A percentile compares a stretch with the other conserved stretches of the same genome.
phyloP scores from a whole-genome alignment of 1,140 invertebrate species.

The Helicorthomorpha holstii region DNA sequence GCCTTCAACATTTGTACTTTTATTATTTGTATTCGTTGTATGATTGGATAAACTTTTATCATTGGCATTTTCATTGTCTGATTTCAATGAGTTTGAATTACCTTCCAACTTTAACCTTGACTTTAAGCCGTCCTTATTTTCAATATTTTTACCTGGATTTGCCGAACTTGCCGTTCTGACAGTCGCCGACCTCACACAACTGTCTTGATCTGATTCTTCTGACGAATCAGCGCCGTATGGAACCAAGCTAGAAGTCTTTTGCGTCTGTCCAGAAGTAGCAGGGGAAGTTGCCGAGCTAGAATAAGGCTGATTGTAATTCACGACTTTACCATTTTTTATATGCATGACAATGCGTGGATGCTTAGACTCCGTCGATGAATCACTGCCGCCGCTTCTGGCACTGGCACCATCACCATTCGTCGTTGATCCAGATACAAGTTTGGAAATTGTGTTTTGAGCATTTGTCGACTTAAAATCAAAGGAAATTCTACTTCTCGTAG shows the following conservation, averaged over 20 bases:
- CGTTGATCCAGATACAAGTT: neutral
- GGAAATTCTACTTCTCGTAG: neutral
- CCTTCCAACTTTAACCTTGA: too few relatives aligned
- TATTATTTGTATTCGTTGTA: too few relatives aligned
- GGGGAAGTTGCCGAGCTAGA: neutral
- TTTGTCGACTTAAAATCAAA: neutral
- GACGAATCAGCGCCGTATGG: slow-evolving; percentile 23
- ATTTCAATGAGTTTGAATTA: too few relatives aligned
- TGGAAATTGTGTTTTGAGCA: neutral
- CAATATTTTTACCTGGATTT: slow-evolving; percentile 7
- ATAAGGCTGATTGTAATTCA: slow-evolving; percentile 14
- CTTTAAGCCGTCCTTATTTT: neutral
- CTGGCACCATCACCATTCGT: neutral
- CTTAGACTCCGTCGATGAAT: neutral
- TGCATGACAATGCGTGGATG: slow-evolving; percentile 23
- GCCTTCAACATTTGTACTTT: too few relatives aligned
- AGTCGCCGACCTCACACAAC: slow-evolving; percentile 15
- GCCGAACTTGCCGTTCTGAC: slow-evolving; percentile 8
- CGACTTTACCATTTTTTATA: slow-evolving; percentile 24
- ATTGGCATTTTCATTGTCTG: too few relatives aligned
- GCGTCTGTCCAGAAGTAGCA: neutral
- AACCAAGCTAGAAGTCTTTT: slow-evolving; percentile 13
- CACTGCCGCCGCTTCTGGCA: neutral
- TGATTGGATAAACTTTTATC: too few relatives aligned
- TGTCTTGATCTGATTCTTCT: slow-evolving; percentile 20